phyloP scores from a whole-genome alignment of 2,888 invertebrate genomes.

The Peribatodes rhomboidaria region DNA sequence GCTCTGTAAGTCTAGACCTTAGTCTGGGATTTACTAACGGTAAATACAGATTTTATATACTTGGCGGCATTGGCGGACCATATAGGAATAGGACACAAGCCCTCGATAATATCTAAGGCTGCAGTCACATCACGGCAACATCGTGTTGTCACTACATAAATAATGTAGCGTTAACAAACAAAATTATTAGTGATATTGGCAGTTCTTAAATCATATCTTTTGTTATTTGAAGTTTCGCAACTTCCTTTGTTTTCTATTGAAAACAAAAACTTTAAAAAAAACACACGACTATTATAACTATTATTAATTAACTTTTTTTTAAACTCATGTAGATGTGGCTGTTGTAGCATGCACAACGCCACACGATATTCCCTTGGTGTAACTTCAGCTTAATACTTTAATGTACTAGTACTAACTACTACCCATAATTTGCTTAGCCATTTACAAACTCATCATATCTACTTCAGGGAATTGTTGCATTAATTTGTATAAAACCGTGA shows the following conservation, averaged over 20 bases:
- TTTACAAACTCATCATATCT: conserved; percentile 15
- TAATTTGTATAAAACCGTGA: conserved; percentile 18
- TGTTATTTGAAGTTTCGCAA: no score
- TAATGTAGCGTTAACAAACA: not conserved
- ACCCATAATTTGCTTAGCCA: conserved; percentile 28
- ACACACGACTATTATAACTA: no score
- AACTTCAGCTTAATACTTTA: conserved; percentile 20
- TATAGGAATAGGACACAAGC: conserved; percentile 5
- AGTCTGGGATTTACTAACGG: not conserved
- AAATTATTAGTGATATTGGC: not conserved
- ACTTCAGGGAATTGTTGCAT: conserved; percentile 14
- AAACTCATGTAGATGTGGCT: no score
- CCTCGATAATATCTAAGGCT: conserved; percentile 7
- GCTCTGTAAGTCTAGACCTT: no score
- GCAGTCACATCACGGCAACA: not conserved
- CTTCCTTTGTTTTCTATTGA: no score
- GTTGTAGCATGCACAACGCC: not conserved
- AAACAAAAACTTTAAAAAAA: no score
- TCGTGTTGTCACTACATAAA: not conserved
- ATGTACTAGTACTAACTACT: conserved; percentile 39
- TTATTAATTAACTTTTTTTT: no score
- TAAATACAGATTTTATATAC: conserved; percentile 10
- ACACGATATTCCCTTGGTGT: not conserved
- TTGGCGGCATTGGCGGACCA: conserved; percentile 16
- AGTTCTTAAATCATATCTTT: no score